A percentile compares a stretch with the other conserved stretches of the same genome.
Evolutionary conservation across 2,797 vertebrate genomes (phyloP).

Genomic region (Tenualosa ilisha): DNA sequence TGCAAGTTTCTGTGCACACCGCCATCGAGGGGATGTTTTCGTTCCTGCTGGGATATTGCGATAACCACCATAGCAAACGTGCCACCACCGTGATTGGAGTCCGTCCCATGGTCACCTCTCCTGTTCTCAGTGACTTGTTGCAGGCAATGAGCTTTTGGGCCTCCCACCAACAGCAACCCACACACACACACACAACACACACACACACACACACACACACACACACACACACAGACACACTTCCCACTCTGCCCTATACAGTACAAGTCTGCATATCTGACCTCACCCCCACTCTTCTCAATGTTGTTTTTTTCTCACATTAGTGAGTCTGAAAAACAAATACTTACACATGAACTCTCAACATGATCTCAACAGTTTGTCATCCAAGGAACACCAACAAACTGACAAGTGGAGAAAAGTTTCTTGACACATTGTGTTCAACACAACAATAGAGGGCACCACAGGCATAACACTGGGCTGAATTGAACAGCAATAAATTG

Average conservation of each 20-base stretch:
- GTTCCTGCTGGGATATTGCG: neutral
- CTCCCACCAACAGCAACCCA: too few species aligned
- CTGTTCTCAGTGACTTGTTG: neutral
- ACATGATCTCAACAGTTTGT: neutral
- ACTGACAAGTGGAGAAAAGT: neutral
- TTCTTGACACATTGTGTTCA: neutral
- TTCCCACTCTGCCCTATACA: neutral
- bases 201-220: too few species aligned
- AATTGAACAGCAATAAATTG: neutral
- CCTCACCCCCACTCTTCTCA: neutral
- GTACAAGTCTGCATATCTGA: neutral
- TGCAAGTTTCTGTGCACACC: neutral
- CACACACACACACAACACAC: too few species aligned
- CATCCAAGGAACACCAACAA: neutral
- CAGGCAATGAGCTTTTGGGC: too few species aligned
- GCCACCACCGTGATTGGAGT: neutral
- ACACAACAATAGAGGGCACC: neutral
- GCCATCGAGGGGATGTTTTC: neutral
- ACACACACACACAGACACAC: too few species aligned
- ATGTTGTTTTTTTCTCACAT: neutral
- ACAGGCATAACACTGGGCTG: conserved; percentile 1
- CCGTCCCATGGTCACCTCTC: neutral
- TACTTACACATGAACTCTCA: neutral
- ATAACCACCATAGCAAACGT: neutral
- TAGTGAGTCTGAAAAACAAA: neutral